Percentiles rank a stretch among this genome's conserved stretches.
These are phyloP conservation scores for Toxotes chatareus DNA, from an alignment of 2,113 vertebrate genomes.

Conservation along the genomic window DNA sequence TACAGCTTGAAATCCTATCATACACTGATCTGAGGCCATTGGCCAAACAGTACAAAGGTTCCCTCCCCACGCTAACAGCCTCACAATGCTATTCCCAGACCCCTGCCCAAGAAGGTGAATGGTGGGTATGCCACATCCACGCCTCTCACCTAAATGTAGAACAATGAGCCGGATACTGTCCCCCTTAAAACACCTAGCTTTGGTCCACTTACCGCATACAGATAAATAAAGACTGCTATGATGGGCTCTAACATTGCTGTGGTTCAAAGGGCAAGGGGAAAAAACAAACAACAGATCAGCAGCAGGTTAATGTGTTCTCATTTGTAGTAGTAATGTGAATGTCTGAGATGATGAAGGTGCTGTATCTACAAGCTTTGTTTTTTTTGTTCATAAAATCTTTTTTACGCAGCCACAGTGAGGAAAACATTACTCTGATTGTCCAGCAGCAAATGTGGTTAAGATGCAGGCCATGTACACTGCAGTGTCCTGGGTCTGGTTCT, in stretches of 20 bases:
- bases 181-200: slow-evolving; percentile 26
- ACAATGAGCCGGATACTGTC: slow-evolving; percentile 82
- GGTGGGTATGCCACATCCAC: slow-evolving; percentile 47
- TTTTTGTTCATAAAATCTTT: no score
- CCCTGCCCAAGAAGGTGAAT: slow-evolving; percentile 61
- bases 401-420: background rate
- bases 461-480: no score
- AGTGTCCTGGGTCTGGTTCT: no score
- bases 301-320: background rate
- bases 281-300: slow-evolving; percentile 33
- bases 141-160: slow-evolving; percentile 71
- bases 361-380: background rate
- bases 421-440: background rate
- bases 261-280: slow-evolving; percentile 1
- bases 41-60: slow-evolving; percentile 29
- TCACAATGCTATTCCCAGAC: slow-evolving; percentile 70
- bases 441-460: no score
- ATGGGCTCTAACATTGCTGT: background rate
- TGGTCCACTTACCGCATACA: slow-evolving; percentile 43
- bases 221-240: slow-evolving; percentile 62
- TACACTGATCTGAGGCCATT: slow-evolving; percentile 12
- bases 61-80: background rate
- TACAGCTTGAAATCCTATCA: slow-evolving; percentile 66
- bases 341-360: background rate
- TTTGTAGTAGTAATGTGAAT: background rate